These are phyloP conservation scores for Tanaodytes sp. DNA, from an alignment of 2,888 invertebrate genomes.

Conservation along the genomic window DNA sequence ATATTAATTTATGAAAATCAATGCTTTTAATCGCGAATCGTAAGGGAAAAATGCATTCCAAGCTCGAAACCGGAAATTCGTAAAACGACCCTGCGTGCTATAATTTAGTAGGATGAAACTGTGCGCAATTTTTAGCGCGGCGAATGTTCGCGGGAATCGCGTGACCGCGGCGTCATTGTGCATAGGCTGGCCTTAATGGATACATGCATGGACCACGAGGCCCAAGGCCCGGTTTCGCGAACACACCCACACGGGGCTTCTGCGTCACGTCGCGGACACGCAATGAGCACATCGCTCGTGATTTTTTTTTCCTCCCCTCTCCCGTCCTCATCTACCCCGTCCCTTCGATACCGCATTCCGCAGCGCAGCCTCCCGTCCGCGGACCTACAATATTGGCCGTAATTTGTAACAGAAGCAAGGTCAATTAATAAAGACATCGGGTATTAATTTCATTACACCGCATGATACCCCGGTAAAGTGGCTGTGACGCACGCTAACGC, in stretches of 20 bases:
- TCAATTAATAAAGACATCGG: conserved; percentile 66
- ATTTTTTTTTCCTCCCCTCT: conserved; percentile 10
- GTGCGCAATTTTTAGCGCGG: too few species aligned
- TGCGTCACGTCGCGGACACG: conserved; percentile 13
- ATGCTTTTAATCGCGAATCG: too few species aligned
- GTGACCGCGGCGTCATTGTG: conserved; percentile 19
- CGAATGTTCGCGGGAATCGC: conserved; percentile 38
- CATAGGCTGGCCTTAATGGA: conserved; percentile 30
- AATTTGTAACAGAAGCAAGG: conserved; percentile 64
- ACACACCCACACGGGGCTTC: conserved; percentile 27
- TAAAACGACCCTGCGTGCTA: too few species aligned
- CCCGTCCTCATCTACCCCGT: neutral
- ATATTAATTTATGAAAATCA: too few species aligned
- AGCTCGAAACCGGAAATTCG: too few species aligned
- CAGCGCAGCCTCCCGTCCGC: conserved; percentile 8
- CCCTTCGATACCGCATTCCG: neutral
- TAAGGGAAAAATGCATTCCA: too few species aligned
- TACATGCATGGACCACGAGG: conserved; percentile 32
- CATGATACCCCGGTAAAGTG: conserved; percentile 19
- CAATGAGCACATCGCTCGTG: conserved; percentile 41
- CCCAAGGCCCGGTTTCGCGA: conserved; percentile 31
- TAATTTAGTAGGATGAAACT: too few species aligned
- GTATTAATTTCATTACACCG: conserved; percentile 63
- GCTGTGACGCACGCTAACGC: too few species aligned
- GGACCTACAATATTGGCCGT: conserved; percentile 57